Base-by-base conservation (phyloP, 64 coral and sea anemone genomes). In the Platygyra sinensis region DNA sequence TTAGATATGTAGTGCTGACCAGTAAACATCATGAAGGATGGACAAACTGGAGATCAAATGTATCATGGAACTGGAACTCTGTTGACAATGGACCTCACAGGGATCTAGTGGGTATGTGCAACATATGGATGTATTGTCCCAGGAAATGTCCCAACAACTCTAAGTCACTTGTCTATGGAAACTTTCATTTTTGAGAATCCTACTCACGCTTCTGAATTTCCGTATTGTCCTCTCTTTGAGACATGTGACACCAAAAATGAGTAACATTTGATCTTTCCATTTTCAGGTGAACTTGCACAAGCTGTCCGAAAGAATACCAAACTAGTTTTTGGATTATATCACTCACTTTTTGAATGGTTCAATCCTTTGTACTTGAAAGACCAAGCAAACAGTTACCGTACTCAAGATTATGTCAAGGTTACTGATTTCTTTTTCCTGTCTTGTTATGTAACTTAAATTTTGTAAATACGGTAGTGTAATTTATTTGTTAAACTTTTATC, bases 11-110 rank as follows among this genome's bases (percentile, higher is more conserved):
- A 12, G 92, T 94, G 50, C 67, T 94, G 54, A 94, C 92, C n/a
- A 94, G 87, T 42, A 94, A 94, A 62, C 92, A 94, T 86, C 92
- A 94, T 61, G 92, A 94, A 78, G 92, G 92, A 9, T 94, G 87
- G 76, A 94, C 92, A 38, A 94, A 89, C 79, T 94, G 92, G 92
- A 75, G 42, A 27, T 94, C 92, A 17, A 94, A 94, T 76, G 74
- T 76, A 20, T 94, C 92, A 30, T 94, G 92, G 92, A 94, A 94
- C 78, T 94, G 87, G 72, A 94, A 94, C 32, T 82, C 92, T 62
- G 86, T 89, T 75, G 87, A 94, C 55, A 80, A 31, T 94, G 92
- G 92, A 28, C 92, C 92, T 1, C 87, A 94, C 31, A 89, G 87
- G 32, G 87, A 94, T 63, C 92, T 94, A 85, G 79, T 94, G 9